Evolutionary conservation across 2,888 invertebrate genomes (phyloP), one percentile per base, ranked within the genome.

Genomic region (Oscheius sp.): DNA sequence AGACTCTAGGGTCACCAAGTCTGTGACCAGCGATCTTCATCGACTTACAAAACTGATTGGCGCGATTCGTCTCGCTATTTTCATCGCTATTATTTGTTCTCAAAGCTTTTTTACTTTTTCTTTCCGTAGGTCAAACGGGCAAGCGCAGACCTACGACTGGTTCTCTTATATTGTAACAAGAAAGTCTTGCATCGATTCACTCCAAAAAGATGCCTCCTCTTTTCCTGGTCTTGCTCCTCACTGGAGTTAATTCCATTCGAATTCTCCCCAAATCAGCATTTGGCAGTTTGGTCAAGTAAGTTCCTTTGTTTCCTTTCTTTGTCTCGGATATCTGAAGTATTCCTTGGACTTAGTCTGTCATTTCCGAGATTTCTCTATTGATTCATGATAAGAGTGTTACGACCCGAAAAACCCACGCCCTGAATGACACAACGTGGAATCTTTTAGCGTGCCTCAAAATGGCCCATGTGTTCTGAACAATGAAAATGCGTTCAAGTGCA

Each of bases 401-500:
- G 12, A 3, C 3, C 12, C 25, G 48, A 48, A 12, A 25, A 25
- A 48, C 12, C 25, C 20, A 25, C 20, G 3, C 5, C 48, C 10
- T 6, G 23, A n/a, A n/a, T n/a, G n/a, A n/a, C n/a, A n/a, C n/a
- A n/a, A n/a, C 48, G 15, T 17, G 48, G 20, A 5, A 48, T 53
- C 31, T 23, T 67, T 48, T 17, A 68, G 68, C n/a, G 45, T 63
- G 17, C 74, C 74, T 8, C 50, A 65, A 10, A 71, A 67, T n/a
- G 76, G 76, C 6, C 76, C 76, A 1, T 77, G 76, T 25, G 69
- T 69, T 5, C 33, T 77, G 15, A 77, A 69, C 48, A 53, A 73
- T 29, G 64, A 76, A 25, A 63, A 73, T 34, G 69, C 66, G n/a
- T 52, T 72, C 42, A 81, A 79, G 31, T 81, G 81, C 73, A 77